Evolutionary conservation across 2,113 vertebrate genomes (phyloP).

Genomic region (Hirundichthys speculiger): DNA sequence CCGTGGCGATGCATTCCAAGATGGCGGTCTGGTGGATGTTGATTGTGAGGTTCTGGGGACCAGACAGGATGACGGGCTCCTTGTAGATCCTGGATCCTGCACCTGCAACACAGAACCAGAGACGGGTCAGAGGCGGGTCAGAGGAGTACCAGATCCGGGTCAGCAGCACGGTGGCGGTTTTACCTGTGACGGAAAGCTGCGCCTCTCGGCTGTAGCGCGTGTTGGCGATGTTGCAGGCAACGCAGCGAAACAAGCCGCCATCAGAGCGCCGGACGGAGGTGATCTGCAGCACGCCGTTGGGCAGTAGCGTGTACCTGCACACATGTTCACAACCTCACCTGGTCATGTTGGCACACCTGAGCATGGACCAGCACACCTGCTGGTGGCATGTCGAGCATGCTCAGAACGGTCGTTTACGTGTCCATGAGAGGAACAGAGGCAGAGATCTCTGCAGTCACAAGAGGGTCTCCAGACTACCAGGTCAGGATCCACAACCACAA

Average conservation of each 20-base stretch:
- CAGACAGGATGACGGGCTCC: conserved; percentile 81
- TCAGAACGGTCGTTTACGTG: too few species aligned
- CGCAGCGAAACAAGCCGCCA: conserved; percentile 69
- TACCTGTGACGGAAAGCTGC: conserved; percentile 67
- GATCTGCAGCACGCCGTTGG: conserved; percentile 80
- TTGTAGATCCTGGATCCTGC: conserved; percentile 68
- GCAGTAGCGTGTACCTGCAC: conserved; percentile 80
- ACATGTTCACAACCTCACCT: too few species aligned
- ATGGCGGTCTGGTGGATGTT: conserved; percentile 78
- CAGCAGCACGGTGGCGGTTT: too few species aligned
- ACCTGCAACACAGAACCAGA: conserved; percentile 52
- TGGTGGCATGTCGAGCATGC: too few species aligned
- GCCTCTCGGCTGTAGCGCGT: conserved; percentile 77
- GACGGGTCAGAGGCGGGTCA: too few species aligned
- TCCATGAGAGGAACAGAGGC: too few species aligned
- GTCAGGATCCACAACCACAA: too few species aligned
- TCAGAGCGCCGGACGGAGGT: conserved; percentile 61
- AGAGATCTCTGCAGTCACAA: too few species aligned
- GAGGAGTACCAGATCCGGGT: too few species aligned
- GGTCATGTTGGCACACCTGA: too few species aligned
- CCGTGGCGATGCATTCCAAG: conserved; percentile 78
- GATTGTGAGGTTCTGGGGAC: conserved; percentile 84
- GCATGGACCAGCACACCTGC: too few species aligned
- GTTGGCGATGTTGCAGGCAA: conserved; percentile 77
- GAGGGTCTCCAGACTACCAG: too few species aligned